phyloP scores from a whole-genome alignment of 2,797 vertebrate species.

The Lepidocolaptes lacrymiger region DNA sequence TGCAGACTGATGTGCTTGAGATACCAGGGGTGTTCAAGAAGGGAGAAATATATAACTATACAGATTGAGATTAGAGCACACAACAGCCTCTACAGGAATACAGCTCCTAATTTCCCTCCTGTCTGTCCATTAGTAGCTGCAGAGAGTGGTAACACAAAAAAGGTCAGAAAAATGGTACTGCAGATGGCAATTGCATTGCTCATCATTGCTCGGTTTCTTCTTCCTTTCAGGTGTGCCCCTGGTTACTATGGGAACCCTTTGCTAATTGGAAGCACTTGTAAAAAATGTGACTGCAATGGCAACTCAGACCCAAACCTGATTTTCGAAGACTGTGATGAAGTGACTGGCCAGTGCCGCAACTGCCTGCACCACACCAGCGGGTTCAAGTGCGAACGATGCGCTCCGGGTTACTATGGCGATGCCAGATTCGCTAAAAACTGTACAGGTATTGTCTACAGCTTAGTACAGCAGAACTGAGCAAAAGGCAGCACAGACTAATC shows the following conservation, averaged over 20 bases:
- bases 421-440: slow-evolving; percentile 89
- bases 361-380: slow-evolving; percentile 90
- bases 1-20: neutral
- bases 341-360: slow-evolving; percentile 90
- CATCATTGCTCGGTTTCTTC: neutral
- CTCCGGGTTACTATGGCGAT: slow-evolving; percentile 90
- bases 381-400: slow-evolving; percentile 88
- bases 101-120: neutral
- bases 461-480: neutral
- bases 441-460: slow-evolving; percentile 77
- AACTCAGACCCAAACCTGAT: slow-evolving; percentile 97
- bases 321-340: slow-evolving; percentile 93
- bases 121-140: neutral
- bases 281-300: slow-evolving; percentile 92
- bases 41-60: neutral
- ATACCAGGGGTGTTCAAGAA: neutral
- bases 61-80: neutral
- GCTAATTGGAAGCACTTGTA: slow-evolving; percentile 85
- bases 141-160: neutral
- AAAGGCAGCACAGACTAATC: accelerated
- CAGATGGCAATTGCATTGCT: neutral
- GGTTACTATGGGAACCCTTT: slow-evolving; percentile 95
- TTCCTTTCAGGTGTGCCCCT: slow-evolving; percentile 88
- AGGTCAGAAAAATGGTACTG: neutral
- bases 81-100: neutral